These are phyloP conservation scores for Drosophila miranda DNA, from an alignment of 1,140 invertebrate species.

Conservation along the genomic window DNA sequence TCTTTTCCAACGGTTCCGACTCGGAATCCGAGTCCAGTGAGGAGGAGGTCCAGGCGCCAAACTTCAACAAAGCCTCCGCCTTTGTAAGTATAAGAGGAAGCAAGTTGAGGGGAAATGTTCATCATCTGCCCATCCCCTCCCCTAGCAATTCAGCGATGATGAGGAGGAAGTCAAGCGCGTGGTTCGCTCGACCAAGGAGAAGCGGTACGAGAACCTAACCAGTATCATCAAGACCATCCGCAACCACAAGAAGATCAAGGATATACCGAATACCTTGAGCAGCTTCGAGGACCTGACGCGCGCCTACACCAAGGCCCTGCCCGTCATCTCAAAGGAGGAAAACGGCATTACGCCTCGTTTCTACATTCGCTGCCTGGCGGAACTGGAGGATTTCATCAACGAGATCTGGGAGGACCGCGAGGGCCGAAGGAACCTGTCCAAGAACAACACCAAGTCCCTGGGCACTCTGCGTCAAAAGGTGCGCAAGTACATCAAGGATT, in stretches of 20 bases:
- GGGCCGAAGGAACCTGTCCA: constrained; percentile 84
- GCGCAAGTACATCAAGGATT: constrained; percentile 97
- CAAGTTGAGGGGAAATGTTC: not conserved
- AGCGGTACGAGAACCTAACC: constrained; percentile 97
- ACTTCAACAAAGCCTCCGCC: constrained; percentile 64
- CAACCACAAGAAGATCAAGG: constrained; percentile 99
- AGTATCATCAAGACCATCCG: constrained; percentile 95
- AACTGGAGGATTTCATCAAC: constrained; percentile 97
- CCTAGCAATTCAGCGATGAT: constrained; percentile 94
- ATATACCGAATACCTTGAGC: constrained; percentile 96
- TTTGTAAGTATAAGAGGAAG: constrained; percentile 57
- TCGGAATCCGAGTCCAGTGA: constrained; percentile 93
- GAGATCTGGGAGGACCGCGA: constrained; percentile 94
- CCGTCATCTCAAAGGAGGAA: constrained; percentile 96
- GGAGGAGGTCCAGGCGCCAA: constrained; percentile 86
- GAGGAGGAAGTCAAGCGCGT: constrained; percentile 98
- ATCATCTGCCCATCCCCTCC: no score
- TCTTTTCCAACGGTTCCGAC: constrained; percentile 92
- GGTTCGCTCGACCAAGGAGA: constrained; percentile 98
- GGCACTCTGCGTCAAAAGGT: constrained; percentile 97
- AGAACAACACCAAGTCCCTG: constrained; percentile 92
- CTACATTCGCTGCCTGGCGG: constrained; percentile 93
- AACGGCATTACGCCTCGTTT: constrained; percentile 95
- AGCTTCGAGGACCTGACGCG: constrained; percentile 96
- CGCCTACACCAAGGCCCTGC: constrained; percentile 95